Evolutionary conservation across 2,888 invertebrate species (phyloP), one percentile per base, ranked within the genome.

Genomic region (Resseliella maxima): DNA sequence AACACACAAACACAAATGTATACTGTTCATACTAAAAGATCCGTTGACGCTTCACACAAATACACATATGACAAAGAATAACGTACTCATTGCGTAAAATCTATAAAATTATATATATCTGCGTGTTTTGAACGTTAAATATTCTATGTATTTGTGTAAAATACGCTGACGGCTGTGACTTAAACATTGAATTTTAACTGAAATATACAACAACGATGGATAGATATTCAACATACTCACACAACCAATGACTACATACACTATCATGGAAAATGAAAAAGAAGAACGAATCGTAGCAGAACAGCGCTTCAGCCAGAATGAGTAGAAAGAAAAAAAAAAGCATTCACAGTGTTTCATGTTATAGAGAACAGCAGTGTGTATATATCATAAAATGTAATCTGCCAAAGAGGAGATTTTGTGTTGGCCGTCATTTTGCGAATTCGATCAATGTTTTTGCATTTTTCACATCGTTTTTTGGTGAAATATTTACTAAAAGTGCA

Each of bases 381-480:
- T 83, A 83, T 83, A 83, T 83, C 83, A 83, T 83, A 83, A 85
- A 85, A 45, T 85, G 45, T 85, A 85, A 85, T 85, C 85, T 85
- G 85, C 85, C 85, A 85, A 85, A 85, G 85, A 85, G 85, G 85
- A 85, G 85, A 85, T 85, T 85, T 85, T 85, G 85, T 85, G 85
- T 85, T 88, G 88, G 88, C 88, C 88, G 87, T 88, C 88, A 88
- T 88, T 88, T 88, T 88, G 88, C 88, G 88, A 88, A 88, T 85
- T 85, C 27, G 38, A 45, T 85, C 41, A 85, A 85, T 85, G 85
- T 85, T 85, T 45, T 85, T 45, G 85, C 85, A 85, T 85, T 41
- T 85, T 45, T 85, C 83, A 83, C 38, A 36, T 36, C 24, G n/a
- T 83, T 83, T 83, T 38, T n/a, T 83, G 8, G 21, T 36, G 38